Conservation (phyloP, 2,113 vertebrate genomes). For the Oncorhynchus keta region DNA sequence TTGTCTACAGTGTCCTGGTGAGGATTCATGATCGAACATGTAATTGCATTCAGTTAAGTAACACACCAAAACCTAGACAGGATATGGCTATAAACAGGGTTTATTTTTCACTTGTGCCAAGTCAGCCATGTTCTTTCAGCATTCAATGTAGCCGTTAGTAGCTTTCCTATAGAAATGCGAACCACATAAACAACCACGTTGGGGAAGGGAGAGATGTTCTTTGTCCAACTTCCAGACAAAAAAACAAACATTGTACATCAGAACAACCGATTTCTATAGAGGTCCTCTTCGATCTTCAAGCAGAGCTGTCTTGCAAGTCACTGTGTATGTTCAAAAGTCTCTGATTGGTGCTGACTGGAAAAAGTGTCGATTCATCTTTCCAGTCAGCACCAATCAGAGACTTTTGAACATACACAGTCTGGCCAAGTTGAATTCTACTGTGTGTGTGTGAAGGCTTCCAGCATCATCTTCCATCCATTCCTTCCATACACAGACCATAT, state of each 20-base stretch:
- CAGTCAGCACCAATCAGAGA: no score
- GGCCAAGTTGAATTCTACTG: not conserved
- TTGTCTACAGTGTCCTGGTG: not conserved
- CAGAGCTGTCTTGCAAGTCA: not conserved
- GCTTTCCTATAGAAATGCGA: constrained; percentile 26
- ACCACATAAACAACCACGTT: constrained; percentile 32
- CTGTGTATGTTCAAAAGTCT: not conserved
- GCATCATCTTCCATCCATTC: constrained; percentile 20
- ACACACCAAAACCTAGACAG: not conserved
- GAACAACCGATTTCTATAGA: not conserved
- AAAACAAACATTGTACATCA: not conserved
- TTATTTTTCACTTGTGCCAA: not conserved
- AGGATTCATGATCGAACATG: not conserved
- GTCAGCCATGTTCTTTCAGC: not conserved
- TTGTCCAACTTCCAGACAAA: not conserved
- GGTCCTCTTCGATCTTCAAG: not conserved
- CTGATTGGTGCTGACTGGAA: not conserved
- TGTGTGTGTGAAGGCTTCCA: not conserved
- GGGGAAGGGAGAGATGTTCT: not conserved
- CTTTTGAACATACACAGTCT: no score
- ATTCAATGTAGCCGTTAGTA: not conserved
- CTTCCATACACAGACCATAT: constrained; percentile 37
- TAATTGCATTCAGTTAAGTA: not conserved
- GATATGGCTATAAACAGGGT: not conserved
- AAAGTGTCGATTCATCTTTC: not conserved